Evolutionary conservation across 2,797 vertebrate species (phyloP), one percentile per base, ranked within the genome.

Genomic region (Botia kubotai): DNA sequence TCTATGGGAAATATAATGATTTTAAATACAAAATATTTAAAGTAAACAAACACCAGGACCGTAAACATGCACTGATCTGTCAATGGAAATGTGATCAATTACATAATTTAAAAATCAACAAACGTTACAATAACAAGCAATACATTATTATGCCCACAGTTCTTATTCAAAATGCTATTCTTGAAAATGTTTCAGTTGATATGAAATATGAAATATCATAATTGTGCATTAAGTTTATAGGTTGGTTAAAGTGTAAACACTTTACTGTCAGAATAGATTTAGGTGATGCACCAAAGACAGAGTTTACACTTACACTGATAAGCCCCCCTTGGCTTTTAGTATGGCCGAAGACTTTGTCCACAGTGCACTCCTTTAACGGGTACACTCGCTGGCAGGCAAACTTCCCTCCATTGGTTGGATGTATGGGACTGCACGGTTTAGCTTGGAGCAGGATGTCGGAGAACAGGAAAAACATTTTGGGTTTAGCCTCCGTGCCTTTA

Each of bases 311-410:
- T 86, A 93, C 85, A n/a, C 92, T 95, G 83, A 94, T 77, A 14
- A 95, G 93, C 33, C 93, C 92, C 75, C 93, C 91, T 77, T 90
- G 92, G 89, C 94, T 95, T 88, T 88, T 88, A 81, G 92, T 92
- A 88, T 94, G 93, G 81, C 96, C 94, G 63, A 96, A 95, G 87
- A 94, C 92, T 93, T 96, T 89, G 88, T 95, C 94, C 86, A 93
- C 84, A 3, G 81, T 84, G 80, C 88, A 89, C 74, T 92, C 91
- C 74, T 86, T 88, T 85, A 94, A 87, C n/a, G 91, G 93, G 87
- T 86, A 94, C 63, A 91, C 87, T 11, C 82, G 86, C 87, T 86
- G 91, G 83, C 91, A 90, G 0, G 43, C 79, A 81, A 95, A 92
- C 89, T 92, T 95, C 87, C 94, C 91, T 66, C 88, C 72, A 29